Evolutionary conservation across 2,797 vertebrate species (phyloP).

Genomic region (Xiphorhynchus erythropygius): DNA sequence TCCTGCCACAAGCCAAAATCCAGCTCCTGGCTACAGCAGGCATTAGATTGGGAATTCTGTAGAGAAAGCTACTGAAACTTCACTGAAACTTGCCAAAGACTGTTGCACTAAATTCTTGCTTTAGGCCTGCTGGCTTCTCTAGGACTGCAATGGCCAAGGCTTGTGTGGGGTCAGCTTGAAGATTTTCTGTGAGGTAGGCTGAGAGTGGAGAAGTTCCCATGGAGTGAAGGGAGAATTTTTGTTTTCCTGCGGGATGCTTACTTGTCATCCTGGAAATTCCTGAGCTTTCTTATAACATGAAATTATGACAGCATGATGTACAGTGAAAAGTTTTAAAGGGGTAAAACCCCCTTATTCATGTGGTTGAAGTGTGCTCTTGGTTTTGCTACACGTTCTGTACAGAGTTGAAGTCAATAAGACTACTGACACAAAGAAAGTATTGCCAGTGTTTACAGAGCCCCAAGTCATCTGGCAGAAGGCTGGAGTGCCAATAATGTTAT

Average conservation of each 20-base stretch:
- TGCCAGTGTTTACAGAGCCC: conserved; percentile 59
- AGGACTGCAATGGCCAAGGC: neutral
- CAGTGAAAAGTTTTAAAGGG: neutral
- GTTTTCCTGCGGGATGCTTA: neutral
- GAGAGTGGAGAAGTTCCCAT: neutral
- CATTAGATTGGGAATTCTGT: neutral
- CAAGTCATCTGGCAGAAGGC: conserved; percentile 34
- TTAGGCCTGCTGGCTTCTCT: neutral
- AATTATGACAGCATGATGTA: conserved; percentile 10
- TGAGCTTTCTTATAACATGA: neutral
- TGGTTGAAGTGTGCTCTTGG: neutral
- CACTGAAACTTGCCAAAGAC: neutral
- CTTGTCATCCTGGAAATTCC: conserved; percentile 44
- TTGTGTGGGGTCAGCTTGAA: neutral
- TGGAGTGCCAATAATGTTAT: conserved; percentile 42
- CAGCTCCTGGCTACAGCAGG: neutral
- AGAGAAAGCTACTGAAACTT: neutral
- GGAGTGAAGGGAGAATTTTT: neutral
- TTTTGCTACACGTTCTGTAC: conserved; percentile 36
- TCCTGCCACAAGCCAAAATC: neutral
- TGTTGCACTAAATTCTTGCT: rapidly evolving
- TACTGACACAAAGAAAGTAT: conserved; percentile 39
- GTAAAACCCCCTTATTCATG: neutral
- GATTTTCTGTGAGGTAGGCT: neutral
- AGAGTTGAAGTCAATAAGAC: conserved; percentile 50